phyloP scores from a whole-genome alignment of 2,888 invertebrate species.

The Drosophila yooni region DNA sequence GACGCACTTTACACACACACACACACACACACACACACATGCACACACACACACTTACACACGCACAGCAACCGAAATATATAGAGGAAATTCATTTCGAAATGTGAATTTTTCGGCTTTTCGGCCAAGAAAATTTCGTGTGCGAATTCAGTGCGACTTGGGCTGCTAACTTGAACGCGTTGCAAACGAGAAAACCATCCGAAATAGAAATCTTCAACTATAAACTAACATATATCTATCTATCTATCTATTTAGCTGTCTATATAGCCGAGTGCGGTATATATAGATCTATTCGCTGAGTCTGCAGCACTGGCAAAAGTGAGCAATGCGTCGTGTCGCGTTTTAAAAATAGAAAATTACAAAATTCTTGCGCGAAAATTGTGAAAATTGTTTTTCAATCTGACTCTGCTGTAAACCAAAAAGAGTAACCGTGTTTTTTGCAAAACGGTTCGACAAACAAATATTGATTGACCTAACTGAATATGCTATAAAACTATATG shows the following conservation, averaged over 20 bases:
- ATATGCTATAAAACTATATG: conserved; percentile 26
- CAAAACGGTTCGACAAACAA: neutral
- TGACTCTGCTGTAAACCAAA: conserved; percentile 18
- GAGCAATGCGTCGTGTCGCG: conserved; percentile 78
- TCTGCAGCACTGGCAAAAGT: conserved; percentile 78
- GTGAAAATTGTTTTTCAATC: conserved; percentile 60
- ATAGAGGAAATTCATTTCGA: conserved; percentile 67
- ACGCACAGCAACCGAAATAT: conserved; percentile 28
- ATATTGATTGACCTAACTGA: conserved; percentile 5
- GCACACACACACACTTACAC: conserved; percentile 10
- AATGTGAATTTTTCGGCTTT: conserved; percentile 75
- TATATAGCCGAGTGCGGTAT: conserved; percentile 68
- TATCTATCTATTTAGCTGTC: conserved; percentile 57
- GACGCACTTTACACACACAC: conserved; percentile 75
- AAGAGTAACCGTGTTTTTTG: conserved; percentile 4
- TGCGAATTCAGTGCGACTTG: conserved; percentile 85
- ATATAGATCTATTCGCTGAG: conserved; percentile 68
- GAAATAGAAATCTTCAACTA: conserved; percentile 74
- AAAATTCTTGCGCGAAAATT: conserved; percentile 71
- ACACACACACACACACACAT: conserved; percentile 7
- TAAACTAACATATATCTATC: conserved; percentile 66
- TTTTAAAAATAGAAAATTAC: conserved; percentile 78
- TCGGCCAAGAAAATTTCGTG: conserved; percentile 71
- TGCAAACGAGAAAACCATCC: conserved; percentile 82
- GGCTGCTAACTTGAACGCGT: conserved; percentile 85